Conservation (phyloP, 2,113 vertebrate species). For the Dipodomys stephensi region DNA sequence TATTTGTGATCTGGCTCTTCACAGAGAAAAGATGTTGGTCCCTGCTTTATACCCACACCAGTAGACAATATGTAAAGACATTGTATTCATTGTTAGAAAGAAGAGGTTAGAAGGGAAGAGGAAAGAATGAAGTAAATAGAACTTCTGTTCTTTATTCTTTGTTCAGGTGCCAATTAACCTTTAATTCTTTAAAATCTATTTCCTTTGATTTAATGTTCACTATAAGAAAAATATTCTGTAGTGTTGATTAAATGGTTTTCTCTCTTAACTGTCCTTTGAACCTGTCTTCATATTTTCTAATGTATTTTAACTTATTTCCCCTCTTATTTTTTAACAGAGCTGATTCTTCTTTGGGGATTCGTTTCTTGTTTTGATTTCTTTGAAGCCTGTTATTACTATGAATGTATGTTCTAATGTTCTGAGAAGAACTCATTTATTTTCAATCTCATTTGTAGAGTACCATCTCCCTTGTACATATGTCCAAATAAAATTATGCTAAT, state of each 20-base stretch:
- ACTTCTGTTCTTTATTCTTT: slow-evolving; percentile 11
- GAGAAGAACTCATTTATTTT: slow-evolving; percentile 27
- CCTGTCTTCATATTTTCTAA: neutral
- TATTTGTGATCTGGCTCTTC: slow-evolving; percentile 15
- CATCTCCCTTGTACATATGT: neutral
- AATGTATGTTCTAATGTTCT: slow-evolving; percentile 22
- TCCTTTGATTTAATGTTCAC: neutral
- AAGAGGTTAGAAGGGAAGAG: neutral
- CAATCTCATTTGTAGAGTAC: slow-evolving; percentile 4
- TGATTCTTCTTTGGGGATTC: slow-evolving; percentile 34
- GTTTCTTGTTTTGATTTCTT: slow-evolving; percentile 1
- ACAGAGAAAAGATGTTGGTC: neutral
- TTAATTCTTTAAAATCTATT: slow-evolving; percentile 22
- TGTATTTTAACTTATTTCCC: slow-evolving; percentile 74
- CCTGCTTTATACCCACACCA: neutral
- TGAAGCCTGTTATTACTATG: slow-evolving; percentile 9
- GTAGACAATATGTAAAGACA: neutral
- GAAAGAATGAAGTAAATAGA: neutral
- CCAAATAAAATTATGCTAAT: too few species aligned
- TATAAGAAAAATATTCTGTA: slow-evolving; percentile 17
- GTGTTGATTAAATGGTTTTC: slow-evolving; percentile 56
- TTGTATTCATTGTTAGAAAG: slow-evolving; percentile 6
- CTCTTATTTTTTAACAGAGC: slow-evolving; percentile 20
- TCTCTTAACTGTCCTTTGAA: slow-evolving; percentile 67
- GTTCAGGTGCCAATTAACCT: neutral